Conservation (phyloP, 2,797 vertebrate genomes). For the Stomatorhinus walkeri region DNA sequence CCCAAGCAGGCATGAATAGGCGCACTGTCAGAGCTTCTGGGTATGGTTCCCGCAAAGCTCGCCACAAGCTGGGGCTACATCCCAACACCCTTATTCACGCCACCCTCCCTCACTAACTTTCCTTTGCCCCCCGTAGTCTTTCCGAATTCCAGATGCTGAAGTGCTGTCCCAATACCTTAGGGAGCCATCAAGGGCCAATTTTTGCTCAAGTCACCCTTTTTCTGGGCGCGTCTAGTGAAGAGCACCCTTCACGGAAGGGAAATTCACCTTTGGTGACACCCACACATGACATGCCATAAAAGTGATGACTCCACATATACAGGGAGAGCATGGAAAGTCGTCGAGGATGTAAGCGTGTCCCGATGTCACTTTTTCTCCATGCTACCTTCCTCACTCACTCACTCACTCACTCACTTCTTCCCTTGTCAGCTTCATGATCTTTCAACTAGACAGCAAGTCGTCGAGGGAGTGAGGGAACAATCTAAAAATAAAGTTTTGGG, state of each 20-base stretch:
- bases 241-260: not conserved
- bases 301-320: not conserved
- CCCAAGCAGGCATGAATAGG: slow-evolving; percentile 43
- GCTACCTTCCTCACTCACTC: not conserved
- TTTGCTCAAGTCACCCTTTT: not conserved
- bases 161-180: not conserved
- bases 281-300: not conserved
- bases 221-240: not conserved
- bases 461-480: not conserved
- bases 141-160: not conserved
- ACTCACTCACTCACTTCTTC: not conserved
- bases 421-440: not conserved
- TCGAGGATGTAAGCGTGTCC: not conserved
- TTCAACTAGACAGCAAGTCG: not conserved
- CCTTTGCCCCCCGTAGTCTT: not conserved
- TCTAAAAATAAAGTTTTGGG: not conserved
- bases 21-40: slow-evolving; percentile 33
- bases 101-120: not conserved
- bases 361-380: not conserved
- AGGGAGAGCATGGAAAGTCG: not conserved
- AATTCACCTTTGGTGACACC: not conserved
- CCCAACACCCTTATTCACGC: not conserved
- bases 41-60: not conserved
- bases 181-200: not conserved
- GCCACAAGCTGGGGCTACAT: not conserved